Conservation (phyloP, 2,888 invertebrate genomes). For the Melieria crassipennis region DNA sequence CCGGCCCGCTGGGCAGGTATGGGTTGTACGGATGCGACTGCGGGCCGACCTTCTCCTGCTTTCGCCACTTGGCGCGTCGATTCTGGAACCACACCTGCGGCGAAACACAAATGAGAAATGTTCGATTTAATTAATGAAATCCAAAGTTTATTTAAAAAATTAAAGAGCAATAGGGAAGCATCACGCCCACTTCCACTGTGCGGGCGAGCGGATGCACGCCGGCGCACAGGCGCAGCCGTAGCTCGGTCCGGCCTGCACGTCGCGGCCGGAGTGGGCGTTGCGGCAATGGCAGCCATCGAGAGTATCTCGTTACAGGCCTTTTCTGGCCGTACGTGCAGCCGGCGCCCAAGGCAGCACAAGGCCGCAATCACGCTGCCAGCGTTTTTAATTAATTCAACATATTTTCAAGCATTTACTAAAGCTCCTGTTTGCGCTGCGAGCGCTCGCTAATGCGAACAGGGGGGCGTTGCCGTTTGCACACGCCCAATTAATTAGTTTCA, state of each 20-base stretch:
- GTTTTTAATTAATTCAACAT: constrained; percentile 49
- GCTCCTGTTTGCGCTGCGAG: constrained; percentile 25
- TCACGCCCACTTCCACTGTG: constrained; percentile 45
- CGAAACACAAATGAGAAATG: constrained; percentile 29
- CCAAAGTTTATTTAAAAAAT: constrained; percentile 49
- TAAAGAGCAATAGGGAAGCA: constrained; percentile 44
- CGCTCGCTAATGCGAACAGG: constrained; percentile 33
- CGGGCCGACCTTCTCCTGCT: constrained; percentile 92
- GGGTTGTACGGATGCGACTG: constrained; percentile 91
- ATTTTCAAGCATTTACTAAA: constrained; percentile 40
- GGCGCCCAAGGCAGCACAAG: no score
- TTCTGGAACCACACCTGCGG: constrained; percentile 94
- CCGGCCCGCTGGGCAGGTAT: constrained; percentile 75
- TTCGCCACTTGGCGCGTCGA: constrained; percentile 90
- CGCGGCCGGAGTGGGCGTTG: constrained; percentile 19
- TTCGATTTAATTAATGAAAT: constrained; percentile 46
- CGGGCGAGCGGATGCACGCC: neutral
- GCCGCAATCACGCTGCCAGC: constrained; percentile 10
- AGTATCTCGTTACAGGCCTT: constrained; percentile 8
- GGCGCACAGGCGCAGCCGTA: no score
- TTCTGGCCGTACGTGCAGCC: no score
- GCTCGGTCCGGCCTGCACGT: neutral
- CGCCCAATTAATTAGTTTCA: constrained; percentile 58
- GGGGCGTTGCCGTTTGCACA: constrained; percentile 47
- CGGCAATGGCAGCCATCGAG: constrained; percentile 7